A percentile compares a stretch with the other conserved stretches of the same genome.
phyloP scores from a whole-genome alignment of 2,113 vertebrate genomes.

The Semicossyphus pulcher region DNA sequence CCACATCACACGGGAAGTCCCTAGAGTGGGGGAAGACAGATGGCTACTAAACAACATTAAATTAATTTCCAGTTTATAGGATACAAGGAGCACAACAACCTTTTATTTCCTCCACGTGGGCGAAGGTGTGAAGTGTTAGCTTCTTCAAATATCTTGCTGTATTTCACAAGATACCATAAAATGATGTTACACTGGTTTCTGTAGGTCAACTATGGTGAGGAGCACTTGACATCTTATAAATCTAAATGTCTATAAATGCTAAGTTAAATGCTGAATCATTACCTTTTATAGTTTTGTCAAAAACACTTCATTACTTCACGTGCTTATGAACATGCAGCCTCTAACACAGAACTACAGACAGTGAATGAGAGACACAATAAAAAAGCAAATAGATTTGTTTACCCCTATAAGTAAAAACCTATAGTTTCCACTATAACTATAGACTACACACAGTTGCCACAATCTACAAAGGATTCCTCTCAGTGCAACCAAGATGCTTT shows the following conservation, averaged over 20 bases:
- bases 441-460: background rate
- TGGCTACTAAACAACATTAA: background rate
- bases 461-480: background rate
- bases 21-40: background rate
- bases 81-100: background rate
- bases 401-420: no score
- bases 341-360: background rate
- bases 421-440: no score
- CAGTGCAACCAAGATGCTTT: constrained; percentile 24
- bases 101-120: background rate
- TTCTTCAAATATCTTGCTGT: no score
- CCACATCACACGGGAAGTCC: background rate
- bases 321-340: background rate
- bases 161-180: no score
- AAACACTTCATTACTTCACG: background rate
- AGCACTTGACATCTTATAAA: no score
- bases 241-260: no score
- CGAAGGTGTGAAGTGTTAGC: no score
- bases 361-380: background rate
- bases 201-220: no score
- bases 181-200: no score
- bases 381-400: no score
- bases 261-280: no score
- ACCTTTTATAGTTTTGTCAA: no score
- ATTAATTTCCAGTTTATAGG: background rate